These are phyloP conservation scores for Tridacna gigas DNA, from an alignment of 2,888 invertebrate species.

Conservation along the genomic window DNA sequence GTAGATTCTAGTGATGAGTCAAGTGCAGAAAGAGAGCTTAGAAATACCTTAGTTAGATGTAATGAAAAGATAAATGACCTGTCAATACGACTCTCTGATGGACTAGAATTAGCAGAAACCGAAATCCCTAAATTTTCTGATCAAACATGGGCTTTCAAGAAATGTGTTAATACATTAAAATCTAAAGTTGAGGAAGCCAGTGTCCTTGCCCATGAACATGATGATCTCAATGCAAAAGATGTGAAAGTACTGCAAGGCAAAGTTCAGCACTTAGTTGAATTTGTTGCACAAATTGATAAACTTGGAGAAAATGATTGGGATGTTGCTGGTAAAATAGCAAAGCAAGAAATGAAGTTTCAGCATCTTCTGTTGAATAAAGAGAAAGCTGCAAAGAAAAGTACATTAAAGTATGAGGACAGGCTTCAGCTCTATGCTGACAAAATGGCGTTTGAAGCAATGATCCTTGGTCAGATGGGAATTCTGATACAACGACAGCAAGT, in stretches of 20 bases:
- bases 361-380: constrained; percentile 62
- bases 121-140: constrained; percentile 60
- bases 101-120: constrained; percentile 61
- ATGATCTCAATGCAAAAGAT: constrained; percentile 75
- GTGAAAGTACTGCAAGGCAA: constrained; percentile 73
- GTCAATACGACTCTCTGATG: constrained; percentile 66
- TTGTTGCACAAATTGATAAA: constrained; percentile 72
- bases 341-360: constrained; percentile 69
- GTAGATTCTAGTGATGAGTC: constrained; percentile 44
- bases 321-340: constrained; percentile 72
- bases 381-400: constrained; percentile 56
- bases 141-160: constrained; percentile 70
- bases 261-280: constrained; percentile 70
- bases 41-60: constrained; percentile 68
- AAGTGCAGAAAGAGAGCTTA: constrained; percentile 56
- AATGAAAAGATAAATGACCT: constrained; percentile 73
- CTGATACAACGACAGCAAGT: constrained; percentile 74
- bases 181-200: constrained; percentile 70
- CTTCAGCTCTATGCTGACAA: constrained; percentile 77
- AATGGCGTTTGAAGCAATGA: constrained; percentile 79
- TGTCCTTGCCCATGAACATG: constrained; percentile 72
- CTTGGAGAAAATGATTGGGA: constrained; percentile 76
- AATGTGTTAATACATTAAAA: constrained; percentile 73
- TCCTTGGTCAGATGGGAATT: constrained; percentile 78
- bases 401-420: constrained; percentile 68